A percentile compares a stretch with the other conserved stretches of the same genome.
Conservation (phyloP, 2,888 invertebrate species). For the Xylota sylvarum region DNA sequence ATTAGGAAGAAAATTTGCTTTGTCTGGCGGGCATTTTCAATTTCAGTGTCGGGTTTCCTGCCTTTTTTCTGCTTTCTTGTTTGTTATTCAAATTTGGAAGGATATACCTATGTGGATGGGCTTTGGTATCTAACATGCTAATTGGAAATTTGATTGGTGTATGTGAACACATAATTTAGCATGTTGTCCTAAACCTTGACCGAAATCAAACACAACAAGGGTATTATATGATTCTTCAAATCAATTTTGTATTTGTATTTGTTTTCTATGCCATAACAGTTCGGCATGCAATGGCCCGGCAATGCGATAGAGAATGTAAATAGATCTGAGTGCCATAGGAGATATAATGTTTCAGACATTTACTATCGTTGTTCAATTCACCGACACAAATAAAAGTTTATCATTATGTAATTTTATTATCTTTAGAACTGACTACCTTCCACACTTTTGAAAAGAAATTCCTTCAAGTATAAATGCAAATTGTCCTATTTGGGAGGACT, state of each 20-base stretch:
- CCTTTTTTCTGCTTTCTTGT: slow-evolving; percentile 19
- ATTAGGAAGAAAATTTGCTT: slow-evolving; percentile 22
- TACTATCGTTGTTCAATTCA: neutral
- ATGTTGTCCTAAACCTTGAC: slow-evolving; percentile 27
- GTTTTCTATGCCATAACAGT: neutral
- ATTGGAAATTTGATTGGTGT: slow-evolving; percentile 30
- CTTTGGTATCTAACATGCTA: slow-evolving; percentile 27
- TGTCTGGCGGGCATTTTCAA: slow-evolving; percentile 54
- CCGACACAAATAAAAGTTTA: neutral
- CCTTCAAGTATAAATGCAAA: no score
- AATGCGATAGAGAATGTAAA: slow-evolving; percentile 40
- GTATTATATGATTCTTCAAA: slow-evolving; percentile 1
- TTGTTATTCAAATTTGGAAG: slow-evolving; percentile 28
- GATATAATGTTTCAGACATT: neutral
- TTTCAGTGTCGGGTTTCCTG: slow-evolving; percentile 35
- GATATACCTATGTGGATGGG: neutral
- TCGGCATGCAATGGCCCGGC: neutral
- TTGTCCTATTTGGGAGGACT: no score
- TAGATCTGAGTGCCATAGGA: neutral
- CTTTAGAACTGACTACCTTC: no score
- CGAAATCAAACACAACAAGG: slow-evolving; percentile 15
- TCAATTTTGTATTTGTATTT: slow-evolving; percentile 23
- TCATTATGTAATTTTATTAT: neutral
- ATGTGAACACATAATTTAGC: neutral
- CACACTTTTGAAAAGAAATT: no score